Percentiles rank a stretch among this genome's conserved stretches.
Evolutionary conservation across 2,797 vertebrate genomes (phyloP).

Genomic region (Microhierax caerulescens): DNA sequence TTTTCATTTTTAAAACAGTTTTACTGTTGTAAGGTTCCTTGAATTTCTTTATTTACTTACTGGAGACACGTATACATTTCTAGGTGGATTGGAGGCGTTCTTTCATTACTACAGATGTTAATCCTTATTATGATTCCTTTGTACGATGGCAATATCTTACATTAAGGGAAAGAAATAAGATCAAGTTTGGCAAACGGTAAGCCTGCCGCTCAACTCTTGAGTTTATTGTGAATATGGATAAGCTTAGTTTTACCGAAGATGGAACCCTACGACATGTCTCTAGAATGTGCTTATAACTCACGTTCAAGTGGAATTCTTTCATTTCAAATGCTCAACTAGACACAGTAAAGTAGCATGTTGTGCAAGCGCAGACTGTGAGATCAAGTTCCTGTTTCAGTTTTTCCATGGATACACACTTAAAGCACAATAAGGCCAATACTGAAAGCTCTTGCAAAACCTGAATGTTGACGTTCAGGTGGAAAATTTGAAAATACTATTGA

Average conservation of each 20-base stretch:
- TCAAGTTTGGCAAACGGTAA: slow-evolving; percentile 97
- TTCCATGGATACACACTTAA: background rate
- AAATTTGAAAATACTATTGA: background rate
- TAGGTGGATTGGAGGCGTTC: slow-evolving; percentile 98
- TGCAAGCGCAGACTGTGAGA: background rate
- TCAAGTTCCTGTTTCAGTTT: background rate
- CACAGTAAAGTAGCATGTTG: accelerated
- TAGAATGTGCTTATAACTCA: accelerated
- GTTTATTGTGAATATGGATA: background rate
- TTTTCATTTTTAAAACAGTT: background rate
- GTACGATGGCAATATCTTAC: slow-evolving; percentile 95
- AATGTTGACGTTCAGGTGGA: accelerated
- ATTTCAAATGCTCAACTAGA: background rate
- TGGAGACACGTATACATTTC: background rate
- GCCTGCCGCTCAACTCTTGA: background rate
- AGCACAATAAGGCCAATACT: background rate
- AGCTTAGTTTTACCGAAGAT: background rate
- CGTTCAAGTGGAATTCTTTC: background rate
- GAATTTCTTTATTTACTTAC: background rate
- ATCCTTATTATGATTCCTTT: slow-evolving; percentile 97
- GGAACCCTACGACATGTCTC: accelerated
- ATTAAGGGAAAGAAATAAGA: slow-evolving; percentile 91
- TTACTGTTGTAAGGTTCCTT: background rate
- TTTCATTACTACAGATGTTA: slow-evolving; percentile 94
- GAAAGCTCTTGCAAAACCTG: background rate